A percentile compares a stretch with the other conserved stretches of the same genome.
Evolutionary conservation across 2,888 invertebrate species (phyloP).

Genomic region (Sphaerophoria taeniata): DNA sequence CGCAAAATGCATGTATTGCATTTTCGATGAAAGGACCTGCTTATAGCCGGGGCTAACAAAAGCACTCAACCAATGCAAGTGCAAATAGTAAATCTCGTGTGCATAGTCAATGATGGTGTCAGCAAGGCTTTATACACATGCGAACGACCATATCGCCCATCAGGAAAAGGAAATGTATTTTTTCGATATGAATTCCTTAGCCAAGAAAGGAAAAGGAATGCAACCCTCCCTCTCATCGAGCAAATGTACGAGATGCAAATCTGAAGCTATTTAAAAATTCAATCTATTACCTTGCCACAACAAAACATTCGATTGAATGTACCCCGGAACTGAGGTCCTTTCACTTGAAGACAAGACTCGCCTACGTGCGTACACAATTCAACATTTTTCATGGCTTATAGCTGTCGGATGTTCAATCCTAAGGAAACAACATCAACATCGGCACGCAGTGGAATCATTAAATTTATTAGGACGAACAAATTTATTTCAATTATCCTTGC

Average conservation of each 20-base stretch:
- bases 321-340: slow-evolving; percentile 43
- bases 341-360: slow-evolving; percentile 24
- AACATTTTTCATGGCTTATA: slow-evolving; percentile 13
- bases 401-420: background rate
- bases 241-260: slow-evolving; percentile 48
- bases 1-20: slow-evolving; percentile 21
- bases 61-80: slow-evolving; percentile 54
- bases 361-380: slow-evolving; percentile 35
- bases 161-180: slow-evolving; percentile 37
- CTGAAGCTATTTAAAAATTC: slow-evolving; percentile 60
- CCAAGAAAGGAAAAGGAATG: slow-evolving; percentile 17
- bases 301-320: slow-evolving; percentile 27
- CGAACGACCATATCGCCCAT: slow-evolving; percentile 20
- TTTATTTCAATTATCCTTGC: slow-evolving; percentile 67
- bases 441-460: slow-evolving; percentile 47
- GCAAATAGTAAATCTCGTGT: slow-evolving; percentile 53
- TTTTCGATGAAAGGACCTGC: slow-evolving; percentile 45
- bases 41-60: slow-evolving; percentile 44
- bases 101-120: slow-evolving; percentile 31
- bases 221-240: slow-evolving; percentile 26
- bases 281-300: slow-evolving; percentile 44
- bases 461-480: slow-evolving; percentile 61
- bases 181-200: slow-evolving; percentile 56
- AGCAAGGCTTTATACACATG: slow-evolving; percentile 41
- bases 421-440: slow-evolving; percentile 27